Evolutionary conservation across 2,113 vertebrate genomes (phyloP).

Genomic region (Brachyistius frenatus): DNA sequence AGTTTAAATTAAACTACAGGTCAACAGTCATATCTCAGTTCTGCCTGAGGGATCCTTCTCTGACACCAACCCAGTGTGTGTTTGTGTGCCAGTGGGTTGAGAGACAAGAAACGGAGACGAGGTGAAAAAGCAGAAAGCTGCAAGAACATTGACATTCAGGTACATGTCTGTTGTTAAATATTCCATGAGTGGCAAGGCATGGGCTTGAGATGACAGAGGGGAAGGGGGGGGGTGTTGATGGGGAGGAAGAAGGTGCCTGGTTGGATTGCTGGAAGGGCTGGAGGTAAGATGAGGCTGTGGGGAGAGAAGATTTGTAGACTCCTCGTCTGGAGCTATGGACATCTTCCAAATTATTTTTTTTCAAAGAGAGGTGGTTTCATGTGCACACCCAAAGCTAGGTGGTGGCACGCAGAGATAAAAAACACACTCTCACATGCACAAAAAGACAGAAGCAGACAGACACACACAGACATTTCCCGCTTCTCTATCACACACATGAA

Average conservation of each 20-base stretch:
- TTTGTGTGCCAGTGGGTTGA: slow-evolving; percentile 4
- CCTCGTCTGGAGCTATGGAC: slow-evolving; percentile 28
- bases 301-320: slow-evolving; percentile 50
- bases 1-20: not conserved
- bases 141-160: slow-evolving; percentile 37
- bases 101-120: not conserved
- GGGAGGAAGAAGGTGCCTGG: slow-evolving; percentile 18
- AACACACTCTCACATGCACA: slow-evolving; percentile 25
- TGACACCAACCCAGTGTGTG: slow-evolving; percentile 17
- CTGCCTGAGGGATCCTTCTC: not conserved
- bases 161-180: slow-evolving; percentile 48
- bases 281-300: slow-evolving; percentile 17
- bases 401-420: slow-evolving; percentile 29
- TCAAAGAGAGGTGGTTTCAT: slow-evolving; percentile 44
- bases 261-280: slow-evolving; percentile 50
- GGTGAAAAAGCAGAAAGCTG: slow-evolving; percentile 15
- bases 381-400: slow-evolving; percentile 35
- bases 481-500: slow-evolving; percentile 6
- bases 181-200: slow-evolving; percentile 42
- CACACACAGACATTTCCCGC: not conserved
- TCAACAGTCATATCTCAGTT: not conserved
- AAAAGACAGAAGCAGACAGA: slow-evolving; percentile 23
- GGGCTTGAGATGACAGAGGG: slow-evolving; percentile 33
- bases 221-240: not conserved
- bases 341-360: slow-evolving; percentile 51